Evolutionary conservation across 1,140 invertebrate genomes (phyloP).

Genomic region (Campoletis sonorensis): DNA sequence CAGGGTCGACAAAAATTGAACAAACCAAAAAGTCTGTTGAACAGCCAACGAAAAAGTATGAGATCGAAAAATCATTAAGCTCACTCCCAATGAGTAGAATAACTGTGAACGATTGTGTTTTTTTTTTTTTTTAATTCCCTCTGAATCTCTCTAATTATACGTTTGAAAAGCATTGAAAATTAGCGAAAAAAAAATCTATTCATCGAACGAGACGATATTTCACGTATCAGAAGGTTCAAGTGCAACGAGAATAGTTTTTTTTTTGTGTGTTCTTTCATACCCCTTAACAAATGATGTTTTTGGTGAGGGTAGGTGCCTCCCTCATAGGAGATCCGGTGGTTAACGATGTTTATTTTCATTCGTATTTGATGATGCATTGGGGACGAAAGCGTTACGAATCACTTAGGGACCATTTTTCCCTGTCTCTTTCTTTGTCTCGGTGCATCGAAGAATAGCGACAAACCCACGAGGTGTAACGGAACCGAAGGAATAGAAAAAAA

Average conservation of each 20-base stretch:
- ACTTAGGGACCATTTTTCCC: conserved; percentile 1
- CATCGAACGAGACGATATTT: too few relatives aligned
- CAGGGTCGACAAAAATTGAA: too few relatives aligned
- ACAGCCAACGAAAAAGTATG: too few relatives aligned
- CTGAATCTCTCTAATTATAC: too few relatives aligned
- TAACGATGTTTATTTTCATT: conserved; percentile 62
- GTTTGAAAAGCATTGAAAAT: too few relatives aligned
- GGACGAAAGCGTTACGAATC: conserved; percentile 55
- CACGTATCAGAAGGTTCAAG: too few relatives aligned
- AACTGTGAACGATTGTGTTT: too few relatives aligned
- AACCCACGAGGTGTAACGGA: conserved; percentile 41
- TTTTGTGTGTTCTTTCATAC: not conserved
- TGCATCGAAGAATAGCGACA: conserved; percentile 34
- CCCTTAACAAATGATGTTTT: conserved; percentile 6
- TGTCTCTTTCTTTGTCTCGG: conserved; percentile 41
- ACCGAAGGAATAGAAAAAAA: conserved; percentile 45
- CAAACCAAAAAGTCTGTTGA: too few relatives aligned
- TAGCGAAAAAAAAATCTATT: too few relatives aligned
- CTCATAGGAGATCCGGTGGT: not conserved
- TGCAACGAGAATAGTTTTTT: not conserved
- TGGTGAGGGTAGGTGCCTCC: conserved; percentile 5
- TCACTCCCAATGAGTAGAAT: too few relatives aligned
- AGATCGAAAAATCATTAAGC: too few relatives aligned
- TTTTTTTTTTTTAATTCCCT: too few relatives aligned
- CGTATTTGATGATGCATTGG: conserved; percentile 61